A percentile compares a stretch with the other conserved stretches of the same genome.
phyloP scores from a whole-genome alignment of 1,140 invertebrate genomes.

The Lepidostoma basale region DNA sequence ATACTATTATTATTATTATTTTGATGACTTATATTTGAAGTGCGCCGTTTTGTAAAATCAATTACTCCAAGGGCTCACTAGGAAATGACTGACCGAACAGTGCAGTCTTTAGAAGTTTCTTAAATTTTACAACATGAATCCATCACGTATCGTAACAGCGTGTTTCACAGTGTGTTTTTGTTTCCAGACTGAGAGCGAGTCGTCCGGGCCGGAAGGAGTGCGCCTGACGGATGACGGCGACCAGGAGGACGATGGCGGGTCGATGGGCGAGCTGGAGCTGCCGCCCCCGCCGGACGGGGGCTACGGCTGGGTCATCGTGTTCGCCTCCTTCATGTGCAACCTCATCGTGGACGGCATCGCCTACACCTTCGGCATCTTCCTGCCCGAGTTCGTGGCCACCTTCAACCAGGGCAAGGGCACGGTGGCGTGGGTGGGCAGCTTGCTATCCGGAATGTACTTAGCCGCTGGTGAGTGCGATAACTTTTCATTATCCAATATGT shows the following conservation, averaged over 20 bases:
- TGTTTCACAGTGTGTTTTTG: conserved; percentile 41
- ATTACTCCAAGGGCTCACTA: too few relatives aligned
- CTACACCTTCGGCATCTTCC: conserved; percentile 91
- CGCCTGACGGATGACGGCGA: conserved; percentile 68
- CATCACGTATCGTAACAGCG: too few relatives aligned
- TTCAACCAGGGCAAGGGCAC: conserved; percentile 87
- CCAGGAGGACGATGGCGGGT: conserved; percentile 70
- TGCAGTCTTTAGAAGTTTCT: too few relatives aligned
- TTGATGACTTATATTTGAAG: too few relatives aligned
- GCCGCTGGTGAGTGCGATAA: conserved; percentile 85
- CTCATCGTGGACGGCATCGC: conserved; percentile 98
- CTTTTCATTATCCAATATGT: too few relatives aligned
- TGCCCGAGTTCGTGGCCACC: conserved; percentile 78
- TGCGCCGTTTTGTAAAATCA: too few relatives aligned
- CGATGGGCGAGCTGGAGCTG: conserved; percentile 76
- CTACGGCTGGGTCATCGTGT: conserved; percentile 94
- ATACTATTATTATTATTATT: too few relatives aligned
- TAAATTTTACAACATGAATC: too few relatives aligned
- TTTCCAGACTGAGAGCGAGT: conserved; percentile 84
- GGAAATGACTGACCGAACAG: too few relatives aligned
- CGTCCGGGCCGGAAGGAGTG: conserved; percentile 76
- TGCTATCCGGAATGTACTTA: conserved; percentile 93
- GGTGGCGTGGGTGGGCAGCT: conserved; percentile 91
- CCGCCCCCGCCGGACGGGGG: conserved; percentile 85
- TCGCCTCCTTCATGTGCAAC: conserved; percentile 97